Percentiles rank a stretch among this genome's conserved stretches.
phyloP scores from a whole-genome alignment of 1,140 invertebrate species.

The Dreissena polymorpha region DNA sequence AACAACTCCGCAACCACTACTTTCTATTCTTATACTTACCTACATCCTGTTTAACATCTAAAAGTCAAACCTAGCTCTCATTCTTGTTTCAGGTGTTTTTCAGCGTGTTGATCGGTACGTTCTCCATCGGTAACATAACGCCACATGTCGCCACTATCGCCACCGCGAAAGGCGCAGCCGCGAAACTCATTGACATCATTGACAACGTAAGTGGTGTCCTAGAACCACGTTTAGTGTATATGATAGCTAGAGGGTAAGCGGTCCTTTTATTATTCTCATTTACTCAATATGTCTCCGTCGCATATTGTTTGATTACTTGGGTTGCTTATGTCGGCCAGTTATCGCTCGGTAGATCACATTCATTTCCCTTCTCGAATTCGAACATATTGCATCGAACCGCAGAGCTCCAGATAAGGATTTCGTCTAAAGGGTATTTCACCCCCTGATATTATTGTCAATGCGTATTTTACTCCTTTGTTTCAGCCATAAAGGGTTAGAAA shows the following conservation, averaged over 20 bases:
- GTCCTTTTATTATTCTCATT: not conserved
- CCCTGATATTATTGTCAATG: too few species aligned
- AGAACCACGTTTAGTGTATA: not conserved
- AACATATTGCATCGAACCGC: too few species aligned
- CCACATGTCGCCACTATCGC: slow-evolving; percentile 90
- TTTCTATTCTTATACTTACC: too few species aligned
- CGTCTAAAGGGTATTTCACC: too few species aligned
- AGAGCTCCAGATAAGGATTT: too few species aligned
- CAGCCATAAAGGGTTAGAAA: too few species aligned
- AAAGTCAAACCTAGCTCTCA: too few species aligned
- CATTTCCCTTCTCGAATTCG: too few species aligned
- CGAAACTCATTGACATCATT: slow-evolving; percentile 88
- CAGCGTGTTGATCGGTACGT: slow-evolving; percentile 89
- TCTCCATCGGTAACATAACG: slow-evolving; percentile 90
- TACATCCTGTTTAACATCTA: too few species aligned
- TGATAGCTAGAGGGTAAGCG: not conserved
- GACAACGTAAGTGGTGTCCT: slow-evolving; percentile 79
- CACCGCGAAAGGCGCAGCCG: slow-evolving; percentile 88
- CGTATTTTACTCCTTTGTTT: too few species aligned
- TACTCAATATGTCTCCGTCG: not conserved
- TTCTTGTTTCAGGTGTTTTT: slow-evolving; percentile 74
- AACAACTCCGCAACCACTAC: too few species aligned
- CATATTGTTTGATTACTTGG: not conserved
- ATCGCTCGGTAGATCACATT: too few species aligned
- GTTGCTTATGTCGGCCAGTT: not conserved